Evolutionary conservation across 2,797 vertebrate genomes (phyloP).

Genomic region (Rhinogobio ventralis): DNA sequence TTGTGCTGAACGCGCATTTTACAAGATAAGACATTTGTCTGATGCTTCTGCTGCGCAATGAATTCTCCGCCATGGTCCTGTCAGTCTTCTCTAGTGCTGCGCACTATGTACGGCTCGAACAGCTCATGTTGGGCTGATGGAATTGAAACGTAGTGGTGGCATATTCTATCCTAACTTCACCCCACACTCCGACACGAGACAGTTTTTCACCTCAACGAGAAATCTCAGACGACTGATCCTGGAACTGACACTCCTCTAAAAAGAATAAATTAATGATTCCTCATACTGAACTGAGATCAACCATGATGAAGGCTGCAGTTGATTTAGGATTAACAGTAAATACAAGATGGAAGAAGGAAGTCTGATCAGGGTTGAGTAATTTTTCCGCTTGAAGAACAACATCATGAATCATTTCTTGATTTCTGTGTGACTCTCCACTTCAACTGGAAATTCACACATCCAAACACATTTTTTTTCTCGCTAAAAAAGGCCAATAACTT

Average conservation of each 20-base stretch:
- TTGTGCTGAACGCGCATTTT: too few relatives aligned
- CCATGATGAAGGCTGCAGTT: background rate
- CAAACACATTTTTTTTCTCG: constrained; percentile 5
- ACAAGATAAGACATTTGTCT: too few relatives aligned
- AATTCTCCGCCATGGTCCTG: too few relatives aligned
- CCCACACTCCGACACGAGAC: too few relatives aligned
- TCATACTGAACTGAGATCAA: constrained; percentile 2
- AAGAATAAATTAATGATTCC: constrained; percentile 3
- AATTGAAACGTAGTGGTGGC: too few relatives aligned
- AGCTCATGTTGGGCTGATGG: too few relatives aligned
- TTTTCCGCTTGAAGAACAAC: constrained; percentile 5
- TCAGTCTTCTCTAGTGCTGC: too few relatives aligned
- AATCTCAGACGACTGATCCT: background rate
- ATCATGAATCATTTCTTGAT: constrained; percentile 38
- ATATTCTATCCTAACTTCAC: too few relatives aligned
- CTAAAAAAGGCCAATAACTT: background rate
- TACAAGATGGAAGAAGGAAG: constrained; percentile 35
- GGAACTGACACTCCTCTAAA: background rate
- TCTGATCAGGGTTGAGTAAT: background rate
- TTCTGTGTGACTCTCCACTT: constrained; percentile 18
- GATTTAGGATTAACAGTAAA: constrained; percentile 14
- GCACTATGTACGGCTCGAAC: too few relatives aligned
- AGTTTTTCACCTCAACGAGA: too few relatives aligned
- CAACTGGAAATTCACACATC: background rate
- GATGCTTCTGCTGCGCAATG: too few relatives aligned